phyloP scores from a whole-genome alignment of 2,113 vertebrate genomes.

The Pelecanus crispus region DNA sequence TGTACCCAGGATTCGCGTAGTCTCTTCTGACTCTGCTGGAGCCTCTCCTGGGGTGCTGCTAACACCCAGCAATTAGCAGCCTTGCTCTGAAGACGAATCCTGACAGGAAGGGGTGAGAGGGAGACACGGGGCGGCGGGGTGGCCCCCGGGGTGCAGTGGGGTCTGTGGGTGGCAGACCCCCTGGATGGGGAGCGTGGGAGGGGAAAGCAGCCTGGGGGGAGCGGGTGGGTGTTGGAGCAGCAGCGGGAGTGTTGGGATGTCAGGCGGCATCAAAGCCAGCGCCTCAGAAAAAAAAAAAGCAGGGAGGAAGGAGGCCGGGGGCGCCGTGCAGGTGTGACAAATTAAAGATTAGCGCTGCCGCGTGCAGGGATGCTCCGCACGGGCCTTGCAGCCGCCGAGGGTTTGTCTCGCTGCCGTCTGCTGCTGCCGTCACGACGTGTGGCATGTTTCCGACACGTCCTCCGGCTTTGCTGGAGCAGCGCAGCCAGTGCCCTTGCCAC shows the following conservation, averaged over 20 bases:
- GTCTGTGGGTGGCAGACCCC: neutral
- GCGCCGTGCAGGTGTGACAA: slow-evolving; percentile 40
- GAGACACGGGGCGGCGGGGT: rapidly evolving
- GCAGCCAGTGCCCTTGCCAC: neutral
- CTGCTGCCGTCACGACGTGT: neutral
- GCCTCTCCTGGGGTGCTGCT: neutral
- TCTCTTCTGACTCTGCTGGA: neutral
- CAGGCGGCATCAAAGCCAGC: neutral
- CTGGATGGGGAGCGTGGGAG: rapidly evolving
- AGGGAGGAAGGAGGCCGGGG: neutral
- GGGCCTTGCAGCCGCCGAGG: neutral
- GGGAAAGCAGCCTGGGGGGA: neutral
- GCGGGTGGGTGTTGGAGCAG: neutral
- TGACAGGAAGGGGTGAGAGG: neutral
- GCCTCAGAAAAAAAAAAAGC: neutral
- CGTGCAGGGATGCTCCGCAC: neutral
- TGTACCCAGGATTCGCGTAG: rapidly evolving
- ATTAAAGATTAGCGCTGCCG: slow-evolving; percentile 16
- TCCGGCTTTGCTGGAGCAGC: neutral
- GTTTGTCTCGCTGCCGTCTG: neutral
- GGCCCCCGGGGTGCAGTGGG: neutral
- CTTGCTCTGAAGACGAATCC: neutral
- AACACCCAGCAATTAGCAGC: neutral
- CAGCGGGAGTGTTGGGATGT: neutral
- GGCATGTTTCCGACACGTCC: neutral